Evolutionary conservation across 23 tunicate species (phyloP), one percentile per base, ranked within the genome.

Genomic region (Trididemnum nubilum): DNA sequence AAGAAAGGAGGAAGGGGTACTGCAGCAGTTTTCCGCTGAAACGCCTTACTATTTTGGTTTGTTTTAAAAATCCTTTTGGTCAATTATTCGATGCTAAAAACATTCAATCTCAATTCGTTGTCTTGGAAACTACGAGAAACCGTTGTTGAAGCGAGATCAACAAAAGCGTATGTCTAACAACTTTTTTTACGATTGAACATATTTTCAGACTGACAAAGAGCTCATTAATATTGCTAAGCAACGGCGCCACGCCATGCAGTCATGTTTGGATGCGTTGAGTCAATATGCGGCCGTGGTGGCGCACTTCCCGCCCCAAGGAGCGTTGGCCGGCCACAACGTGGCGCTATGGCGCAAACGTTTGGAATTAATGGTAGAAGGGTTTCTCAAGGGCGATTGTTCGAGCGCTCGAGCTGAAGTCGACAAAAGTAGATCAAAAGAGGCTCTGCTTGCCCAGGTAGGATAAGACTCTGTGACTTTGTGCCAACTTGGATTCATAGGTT

Each of bases 161-260:
- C n/a, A n/a, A n/a, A n/a, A n/a, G n/a, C n/a, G n/a, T n/a, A n/a
- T n/a, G n/a, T n/a, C n/a, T n/a, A n/a, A n/a, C n/a, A n/a, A n/a
- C n/a, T n/a, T n/a, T n/a, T n/a, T n/a, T n/a, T n/a, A n/a, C n/a
- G n/a, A n/a, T n/a, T n/a, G n/a, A n/a, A n/a, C 15, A 44, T 15
- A 7, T 44, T n/a, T 61, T 61, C 77, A 92, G 97, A 92, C 93
- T n/a, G 98, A 93, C 49, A 93, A 93, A 50, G 92, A 87, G 33
- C 72, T 93, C 33, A 70, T 75, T 33, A 67, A 76, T 0, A 51
- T 84, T 24, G 64, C 88, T 38, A 87, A 81, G 39, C 86, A 87
- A 58, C 79, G 88, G 2, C 83, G 94, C 26, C 87, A 77, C 36
- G 88, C 85, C 5, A 81, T 83, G 82, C 84, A 78, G 36, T 78